Evolutionary conservation across 2,113 vertebrate species (phyloP).

Genomic region (Cinclus cinclus): DNA sequence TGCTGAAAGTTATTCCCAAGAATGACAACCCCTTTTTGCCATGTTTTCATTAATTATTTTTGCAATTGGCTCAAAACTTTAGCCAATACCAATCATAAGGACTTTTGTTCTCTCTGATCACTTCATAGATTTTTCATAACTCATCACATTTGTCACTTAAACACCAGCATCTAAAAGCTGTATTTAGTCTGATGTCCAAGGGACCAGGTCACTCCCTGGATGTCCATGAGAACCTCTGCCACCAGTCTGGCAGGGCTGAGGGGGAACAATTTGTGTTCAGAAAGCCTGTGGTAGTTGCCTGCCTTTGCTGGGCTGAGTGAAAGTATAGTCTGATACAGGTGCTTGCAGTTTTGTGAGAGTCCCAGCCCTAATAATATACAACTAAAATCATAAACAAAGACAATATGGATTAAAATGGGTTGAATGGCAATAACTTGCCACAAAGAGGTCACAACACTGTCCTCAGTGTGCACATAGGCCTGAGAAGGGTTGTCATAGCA

Average conservation of each 20-base stretch:
- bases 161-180: not conserved
- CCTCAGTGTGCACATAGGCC: not conserved
- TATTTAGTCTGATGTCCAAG: not conserved
- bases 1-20: not conserved
- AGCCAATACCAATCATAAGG: not conserved
- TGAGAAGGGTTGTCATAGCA: not conserved
- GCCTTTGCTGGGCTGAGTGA: fast-evolving
- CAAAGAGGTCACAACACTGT: not conserved
- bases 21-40: not conserved
- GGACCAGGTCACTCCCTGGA: not conserved
- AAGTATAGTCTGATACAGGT: not conserved
- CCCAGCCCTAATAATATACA: not conserved
- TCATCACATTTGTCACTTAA: not conserved
- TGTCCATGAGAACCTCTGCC: not conserved
- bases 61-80: not conserved
- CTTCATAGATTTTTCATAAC: not conserved
- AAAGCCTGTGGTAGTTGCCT: not conserved
- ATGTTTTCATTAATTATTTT: not conserved
- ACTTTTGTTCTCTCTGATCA: not conserved
- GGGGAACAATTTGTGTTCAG: not conserved
- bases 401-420: not conserved
- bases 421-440: not conserved
- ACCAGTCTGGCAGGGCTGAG: not conserved
- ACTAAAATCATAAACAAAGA: not conserved
- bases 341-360: not conserved